Percentiles rank a stretch among this genome's conserved stretches.
Evolutionary conservation across 2,888 invertebrate genomes (phyloP).

Genomic region (Lochmaea capreae): DNA sequence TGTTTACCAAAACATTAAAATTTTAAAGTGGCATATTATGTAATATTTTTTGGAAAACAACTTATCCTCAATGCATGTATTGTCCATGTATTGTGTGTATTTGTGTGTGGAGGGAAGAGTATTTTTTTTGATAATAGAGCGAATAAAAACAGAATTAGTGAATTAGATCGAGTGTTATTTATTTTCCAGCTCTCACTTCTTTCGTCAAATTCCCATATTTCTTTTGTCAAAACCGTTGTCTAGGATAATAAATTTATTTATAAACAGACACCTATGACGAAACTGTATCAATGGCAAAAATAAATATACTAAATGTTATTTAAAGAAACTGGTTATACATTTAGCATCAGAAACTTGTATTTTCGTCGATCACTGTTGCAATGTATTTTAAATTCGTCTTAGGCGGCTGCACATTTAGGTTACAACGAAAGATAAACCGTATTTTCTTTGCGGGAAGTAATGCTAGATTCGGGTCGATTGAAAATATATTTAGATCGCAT

Average conservation of each 20-base stretch:
- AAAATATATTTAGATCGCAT: constrained; percentile 1
- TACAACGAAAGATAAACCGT: background rate
- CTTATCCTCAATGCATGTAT: too few species aligned
- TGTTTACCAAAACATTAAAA: too few species aligned
- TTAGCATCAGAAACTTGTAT: constrained; percentile 27
- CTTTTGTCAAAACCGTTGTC: background rate
- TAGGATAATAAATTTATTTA: constrained; percentile 16
- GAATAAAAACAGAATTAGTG: background rate
- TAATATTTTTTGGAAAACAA: too few species aligned
- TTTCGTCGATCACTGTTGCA: constrained; percentile 20
- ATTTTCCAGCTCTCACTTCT: background rate
- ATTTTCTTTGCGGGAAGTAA: constrained; percentile 7
- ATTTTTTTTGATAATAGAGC: too few species aligned
- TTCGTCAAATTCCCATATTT: background rate
- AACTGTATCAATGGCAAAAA: constrained; percentile 24
- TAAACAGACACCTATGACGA: constrained; percentile 11
- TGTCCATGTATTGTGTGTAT: too few species aligned
- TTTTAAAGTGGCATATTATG: too few species aligned
- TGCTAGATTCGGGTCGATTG: background rate
- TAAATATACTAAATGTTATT: constrained; percentile 22
- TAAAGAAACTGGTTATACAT: constrained; percentile 18
- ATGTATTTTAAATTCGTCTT: constrained; percentile 19
- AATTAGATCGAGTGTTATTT: background rate
- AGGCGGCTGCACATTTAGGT: constrained; percentile 13
- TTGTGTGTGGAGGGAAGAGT: too few species aligned